These are phyloP conservation scores for Bergia sp. DNA, from an alignment of 92 coral and sea anemone species.

Conservation along the genomic window DNA sequence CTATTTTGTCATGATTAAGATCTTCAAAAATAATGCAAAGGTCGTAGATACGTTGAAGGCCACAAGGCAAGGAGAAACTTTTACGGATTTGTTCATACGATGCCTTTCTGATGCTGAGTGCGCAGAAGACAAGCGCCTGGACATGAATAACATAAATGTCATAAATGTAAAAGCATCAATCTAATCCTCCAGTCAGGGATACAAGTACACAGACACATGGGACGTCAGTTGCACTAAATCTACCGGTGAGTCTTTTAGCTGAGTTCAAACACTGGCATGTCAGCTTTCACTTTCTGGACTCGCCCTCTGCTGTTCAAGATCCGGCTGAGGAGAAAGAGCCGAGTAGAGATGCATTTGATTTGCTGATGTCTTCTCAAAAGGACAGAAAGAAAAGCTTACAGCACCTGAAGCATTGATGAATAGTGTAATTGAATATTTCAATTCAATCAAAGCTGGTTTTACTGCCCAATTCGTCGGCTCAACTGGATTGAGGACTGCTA, in stretches of 20 bases:
- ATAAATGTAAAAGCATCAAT: too few relatives aligned
- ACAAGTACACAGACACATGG: background rate
- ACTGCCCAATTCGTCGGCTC: background rate
- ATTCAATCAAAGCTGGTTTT: constrained; percentile 1
- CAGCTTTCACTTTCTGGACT: background rate
- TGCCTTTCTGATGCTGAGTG: background rate
- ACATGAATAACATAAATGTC: background rate
- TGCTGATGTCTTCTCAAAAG: background rate
- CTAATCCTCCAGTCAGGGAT: too few relatives aligned
- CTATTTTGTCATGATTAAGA: background rate
- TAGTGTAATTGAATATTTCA: background rate
- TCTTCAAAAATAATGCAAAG: background rate
- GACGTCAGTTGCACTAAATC: background rate
- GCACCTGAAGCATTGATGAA: background rate
- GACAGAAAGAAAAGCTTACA: constrained; percentile 5
- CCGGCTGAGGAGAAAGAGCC: background rate
- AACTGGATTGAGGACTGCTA: background rate
- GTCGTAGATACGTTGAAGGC: background rate
- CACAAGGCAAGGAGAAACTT: background rate
- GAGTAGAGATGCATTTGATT: background rate
- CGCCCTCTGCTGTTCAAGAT: background rate
- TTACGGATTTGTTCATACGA: background rate
- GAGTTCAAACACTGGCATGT: background rate
- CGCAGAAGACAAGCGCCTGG: background rate
- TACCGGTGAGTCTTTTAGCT: constrained; percentile 6